Conservation (phyloP, 1,140 invertebrate genomes). For the Philopotamus ludificatus region DNA sequence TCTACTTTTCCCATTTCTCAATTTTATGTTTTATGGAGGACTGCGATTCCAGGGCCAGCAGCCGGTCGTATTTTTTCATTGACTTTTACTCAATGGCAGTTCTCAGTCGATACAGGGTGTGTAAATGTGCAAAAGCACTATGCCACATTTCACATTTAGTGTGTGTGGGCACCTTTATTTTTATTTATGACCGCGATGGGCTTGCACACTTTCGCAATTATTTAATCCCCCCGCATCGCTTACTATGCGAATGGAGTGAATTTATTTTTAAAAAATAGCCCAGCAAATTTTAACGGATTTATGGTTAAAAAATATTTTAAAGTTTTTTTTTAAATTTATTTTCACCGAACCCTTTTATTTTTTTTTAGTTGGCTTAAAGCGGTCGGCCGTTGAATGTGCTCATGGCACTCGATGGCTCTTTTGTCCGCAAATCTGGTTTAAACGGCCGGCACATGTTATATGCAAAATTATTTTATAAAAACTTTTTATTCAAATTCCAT, state of each 20-base stretch:
- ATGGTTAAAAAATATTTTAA: neutral
- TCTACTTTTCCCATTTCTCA: slow-evolving; percentile 3
- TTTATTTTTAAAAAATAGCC: neutral
- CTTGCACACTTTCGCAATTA: neutral
- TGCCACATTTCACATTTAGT: neutral
- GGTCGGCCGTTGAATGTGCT: slow-evolving; percentile 8
- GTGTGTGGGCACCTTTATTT: neutral
- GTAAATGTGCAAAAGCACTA: slow-evolving; percentile 31
- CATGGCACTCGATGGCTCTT: slow-evolving; percentile 15
- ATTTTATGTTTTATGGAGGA: slow-evolving; percentile 28
- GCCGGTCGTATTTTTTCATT: slow-evolving; percentile 33
- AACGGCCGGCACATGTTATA: slow-evolving; percentile 38
- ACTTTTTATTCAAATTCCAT: slow-evolving; percentile 7
- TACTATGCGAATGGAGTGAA: neutral
- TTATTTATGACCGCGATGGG: neutral
- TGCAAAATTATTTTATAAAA: slow-evolving; percentile 30
- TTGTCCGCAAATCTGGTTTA: slow-evolving; percentile 31
- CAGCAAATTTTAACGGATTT: neutral
- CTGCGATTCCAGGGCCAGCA: neutral
- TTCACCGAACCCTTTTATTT: slow-evolving; percentile 10
- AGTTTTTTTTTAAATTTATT: neutral
- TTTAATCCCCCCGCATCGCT: neutral
- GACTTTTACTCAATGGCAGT: slow-evolving; percentile 35
- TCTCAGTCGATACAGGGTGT: slow-evolving; percentile 30
- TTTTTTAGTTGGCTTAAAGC: neutral